Conservation (phyloP, 1,140 invertebrate genomes). For the Muscidifurax raptorellus region DNA sequence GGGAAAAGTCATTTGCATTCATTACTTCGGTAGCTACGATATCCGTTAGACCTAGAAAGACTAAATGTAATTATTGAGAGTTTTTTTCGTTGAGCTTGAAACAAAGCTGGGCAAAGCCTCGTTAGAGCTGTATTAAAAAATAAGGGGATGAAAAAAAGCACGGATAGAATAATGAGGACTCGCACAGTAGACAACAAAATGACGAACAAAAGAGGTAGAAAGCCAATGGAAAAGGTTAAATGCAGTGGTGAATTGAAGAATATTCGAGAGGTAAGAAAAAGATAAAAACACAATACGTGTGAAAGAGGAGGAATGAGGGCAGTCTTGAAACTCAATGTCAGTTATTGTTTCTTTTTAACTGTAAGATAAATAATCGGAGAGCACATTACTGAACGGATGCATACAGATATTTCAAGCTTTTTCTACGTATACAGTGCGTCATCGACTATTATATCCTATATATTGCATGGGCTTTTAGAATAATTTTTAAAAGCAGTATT, state of each 20-base stretch:
- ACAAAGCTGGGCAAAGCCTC: background rate
- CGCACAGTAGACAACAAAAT: background rate
- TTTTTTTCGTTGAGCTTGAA: background rate
- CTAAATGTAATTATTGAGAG: background rate
- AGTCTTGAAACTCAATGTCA: background rate
- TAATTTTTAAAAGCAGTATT: too few species aligned
- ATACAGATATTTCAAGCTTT: background rate
- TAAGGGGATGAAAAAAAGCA: too few species aligned
- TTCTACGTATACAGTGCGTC: background rate
- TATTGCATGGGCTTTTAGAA: too few species aligned
- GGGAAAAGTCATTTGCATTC: background rate
- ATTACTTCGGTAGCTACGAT: background rate
- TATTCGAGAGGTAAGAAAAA: background rate
- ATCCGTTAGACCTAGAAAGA: too few species aligned
- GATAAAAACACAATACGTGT: background rate
- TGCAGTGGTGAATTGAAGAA: background rate
- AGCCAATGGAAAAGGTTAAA: background rate
- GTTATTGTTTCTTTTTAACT: constrained; percentile 21
- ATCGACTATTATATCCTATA: background rate
- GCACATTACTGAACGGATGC: background rate
- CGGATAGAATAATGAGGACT: too few species aligned
- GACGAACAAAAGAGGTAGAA: background rate
- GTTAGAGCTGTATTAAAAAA: background rate
- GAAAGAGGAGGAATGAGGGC: background rate
- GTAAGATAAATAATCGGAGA: background rate